phyloP scores from a whole-genome alignment of 2,888 invertebrate species.

The Drosophila kokeensis region DNA sequence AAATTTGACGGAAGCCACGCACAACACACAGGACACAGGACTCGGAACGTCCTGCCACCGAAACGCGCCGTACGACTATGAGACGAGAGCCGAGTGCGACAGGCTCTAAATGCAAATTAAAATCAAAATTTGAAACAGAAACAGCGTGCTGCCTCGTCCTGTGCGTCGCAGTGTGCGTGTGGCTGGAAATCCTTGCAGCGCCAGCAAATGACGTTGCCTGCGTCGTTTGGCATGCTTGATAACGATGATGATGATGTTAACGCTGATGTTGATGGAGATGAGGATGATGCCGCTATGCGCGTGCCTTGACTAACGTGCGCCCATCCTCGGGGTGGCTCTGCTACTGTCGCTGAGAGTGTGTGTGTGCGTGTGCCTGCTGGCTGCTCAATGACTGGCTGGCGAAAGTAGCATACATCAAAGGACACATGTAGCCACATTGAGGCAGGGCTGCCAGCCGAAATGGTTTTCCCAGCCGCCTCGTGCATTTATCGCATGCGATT shows the following conservation, averaged over 20 bases:
- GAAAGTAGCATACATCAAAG: conserved; percentile 76
- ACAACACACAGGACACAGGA: conserved; percentile 43
- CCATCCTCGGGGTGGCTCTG: conserved; percentile 68
- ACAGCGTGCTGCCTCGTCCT: conserved; percentile 38
- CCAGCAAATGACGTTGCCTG: conserved; percentile 27
- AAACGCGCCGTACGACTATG: conserved; percentile 76
- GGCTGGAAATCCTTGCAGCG: conserved; percentile 57
- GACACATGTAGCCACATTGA: conserved; percentile 61
- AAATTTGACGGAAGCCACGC: conserved; percentile 30
- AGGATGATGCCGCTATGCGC: conserved; percentile 75
- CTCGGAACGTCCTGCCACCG: conserved; percentile 76
- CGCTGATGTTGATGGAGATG: conserved; percentile 31
- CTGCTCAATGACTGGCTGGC: conserved; percentile 74
- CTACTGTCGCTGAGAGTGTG: conserved; percentile 1
- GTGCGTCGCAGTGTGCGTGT: conserved; percentile 44
- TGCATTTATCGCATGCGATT: conserved; percentile 72
- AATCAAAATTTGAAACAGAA: conserved; percentile 75
- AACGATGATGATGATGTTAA: conserved; percentile 25
- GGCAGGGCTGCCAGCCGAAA: conserved; percentile 65
- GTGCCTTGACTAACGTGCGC: conserved; percentile 66
- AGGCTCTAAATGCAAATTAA: conserved; percentile 76
- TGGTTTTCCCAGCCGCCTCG: conserved; percentile 22
- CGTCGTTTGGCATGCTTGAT: conserved; percentile 18
- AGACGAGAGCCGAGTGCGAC: conserved; percentile 64
- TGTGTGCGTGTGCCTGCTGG: conserved; percentile 43